A percentile compares a stretch with the other conserved stretches of the same genome.
Evolutionary conservation across 2,797 vertebrate genomes (phyloP).

Genomic region (Manis crassicaudata): DNA sequence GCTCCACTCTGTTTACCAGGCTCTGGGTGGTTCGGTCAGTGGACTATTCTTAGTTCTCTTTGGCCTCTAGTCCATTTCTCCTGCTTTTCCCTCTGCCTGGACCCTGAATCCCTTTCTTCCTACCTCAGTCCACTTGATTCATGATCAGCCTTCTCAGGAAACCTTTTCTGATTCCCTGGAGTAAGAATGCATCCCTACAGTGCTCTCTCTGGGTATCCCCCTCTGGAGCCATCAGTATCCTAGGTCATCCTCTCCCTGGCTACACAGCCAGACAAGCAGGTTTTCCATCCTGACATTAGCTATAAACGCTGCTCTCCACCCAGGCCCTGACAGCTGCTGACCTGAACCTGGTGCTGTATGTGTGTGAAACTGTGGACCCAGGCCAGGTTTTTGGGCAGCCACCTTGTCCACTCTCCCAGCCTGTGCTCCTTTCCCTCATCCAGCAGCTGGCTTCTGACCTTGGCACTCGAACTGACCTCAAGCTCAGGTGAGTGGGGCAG

Average conservation of each 20-base stretch:
- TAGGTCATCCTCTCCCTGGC: not conserved
- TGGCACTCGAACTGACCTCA: slow-evolving; percentile 95
- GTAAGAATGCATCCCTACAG: not conserved
- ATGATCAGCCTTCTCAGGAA: not conserved
- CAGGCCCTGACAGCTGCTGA: slow-evolving; percentile 96
- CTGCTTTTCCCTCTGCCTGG: not conserved
- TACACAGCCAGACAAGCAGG: not conserved
- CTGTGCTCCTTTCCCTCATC: slow-evolving; percentile 98
- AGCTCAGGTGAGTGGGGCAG: slow-evolving; percentile 92
- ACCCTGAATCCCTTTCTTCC: not conserved
- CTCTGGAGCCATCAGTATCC: not conserved
- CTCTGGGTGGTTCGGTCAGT: not conserved
- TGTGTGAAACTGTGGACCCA: slow-evolving; percentile 97
- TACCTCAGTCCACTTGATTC: not conserved
- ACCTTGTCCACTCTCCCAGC: slow-evolving; percentile 96
- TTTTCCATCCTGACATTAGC: not conserved
- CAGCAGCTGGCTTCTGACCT: slow-evolving; percentile 98
- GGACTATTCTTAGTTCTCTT: not conserved
- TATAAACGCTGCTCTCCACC: slow-evolving; percentile 35
- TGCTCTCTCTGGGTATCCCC: not conserved
- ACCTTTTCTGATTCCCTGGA: not conserved
- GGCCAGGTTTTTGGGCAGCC: slow-evolving; percentile 97
- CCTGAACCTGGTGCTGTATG: slow-evolving; percentile 96
- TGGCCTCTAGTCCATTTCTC: not conserved
- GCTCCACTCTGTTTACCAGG: not conserved